Percentiles rank a stretch among this genome's conserved stretches.
Evolutionary conservation across 2,888 invertebrate genomes (phyloP).

Genomic region (Eucera pruinosa): DNA sequence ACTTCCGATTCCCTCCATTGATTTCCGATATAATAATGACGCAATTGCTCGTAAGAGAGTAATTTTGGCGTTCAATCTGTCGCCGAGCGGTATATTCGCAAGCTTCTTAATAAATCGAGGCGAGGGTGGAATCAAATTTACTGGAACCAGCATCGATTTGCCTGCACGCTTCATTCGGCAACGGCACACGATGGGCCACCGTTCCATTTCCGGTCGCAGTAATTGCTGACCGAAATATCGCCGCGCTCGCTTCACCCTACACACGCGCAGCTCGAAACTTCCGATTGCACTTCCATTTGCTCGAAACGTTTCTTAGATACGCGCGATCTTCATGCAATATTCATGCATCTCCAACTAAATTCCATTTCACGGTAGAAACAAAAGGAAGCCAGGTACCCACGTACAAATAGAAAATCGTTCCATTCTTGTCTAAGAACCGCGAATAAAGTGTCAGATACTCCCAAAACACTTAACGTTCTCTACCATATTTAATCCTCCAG

Average conservation of each 20-base stretch:
- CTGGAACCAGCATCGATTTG: conserved; percentile 65
- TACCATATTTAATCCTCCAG: no score
- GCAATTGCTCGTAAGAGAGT: background rate
- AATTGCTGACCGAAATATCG: conserved; percentile 69
- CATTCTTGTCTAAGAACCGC: background rate
- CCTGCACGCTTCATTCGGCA: conserved; percentile 49
- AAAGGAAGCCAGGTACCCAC: background rate
- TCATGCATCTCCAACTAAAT: background rate
- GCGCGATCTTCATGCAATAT: background rate
- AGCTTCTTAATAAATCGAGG: conserved; percentile 40
- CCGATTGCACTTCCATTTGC: conserved; percentile 46
- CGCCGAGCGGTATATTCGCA: background rate
- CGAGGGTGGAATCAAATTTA: conserved; percentile 61
- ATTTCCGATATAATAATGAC: background rate
- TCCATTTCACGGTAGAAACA: background rate
- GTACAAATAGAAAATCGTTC: background rate
- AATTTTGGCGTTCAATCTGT: conserved; percentile 19
- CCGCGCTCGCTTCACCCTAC: conserved; percentile 24
- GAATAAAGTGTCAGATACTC: no score
- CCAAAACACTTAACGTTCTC: no score
- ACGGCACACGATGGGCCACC: conserved; percentile 62
- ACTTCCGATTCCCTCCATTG: background rate
- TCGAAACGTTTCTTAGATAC: conserved; percentile 4
- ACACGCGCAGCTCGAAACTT: conserved; percentile 28
- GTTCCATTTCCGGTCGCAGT: conserved; percentile 73